These are phyloP conservation scores for Glyptemys insculpta DNA, from an alignment of 2,797 vertebrate species.

Conservation along the genomic window DNA sequence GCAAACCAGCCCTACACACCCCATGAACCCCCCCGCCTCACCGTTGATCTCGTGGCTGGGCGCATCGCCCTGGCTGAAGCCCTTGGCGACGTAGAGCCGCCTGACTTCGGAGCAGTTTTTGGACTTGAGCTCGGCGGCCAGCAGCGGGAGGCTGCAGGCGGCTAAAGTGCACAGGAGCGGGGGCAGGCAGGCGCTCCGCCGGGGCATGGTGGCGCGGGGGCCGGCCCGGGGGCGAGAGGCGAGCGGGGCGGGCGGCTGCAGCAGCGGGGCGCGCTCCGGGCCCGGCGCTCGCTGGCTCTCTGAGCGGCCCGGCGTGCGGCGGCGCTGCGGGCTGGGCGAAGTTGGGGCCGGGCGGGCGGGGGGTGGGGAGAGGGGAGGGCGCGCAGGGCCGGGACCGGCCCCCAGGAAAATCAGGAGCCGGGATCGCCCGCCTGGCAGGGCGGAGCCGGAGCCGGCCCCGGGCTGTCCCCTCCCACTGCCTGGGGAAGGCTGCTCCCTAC, in stretches of 20 bases:
- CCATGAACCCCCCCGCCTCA: conserved; percentile 75
- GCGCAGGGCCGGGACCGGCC: conserved; percentile 76
- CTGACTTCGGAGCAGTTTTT: conserved; percentile 94
- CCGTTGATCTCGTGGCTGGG: conserved; percentile 92
- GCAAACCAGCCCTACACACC: no score
- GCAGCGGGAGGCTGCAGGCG: conserved; percentile 77
- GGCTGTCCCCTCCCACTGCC: not conserved
- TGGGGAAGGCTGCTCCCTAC: conserved; percentile 22
- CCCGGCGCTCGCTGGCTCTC: conserved; percentile 29
- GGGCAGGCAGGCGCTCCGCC: conserved; percentile 73
- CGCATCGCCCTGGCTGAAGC: conserved; percentile 93
- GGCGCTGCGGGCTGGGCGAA: conserved; percentile 75
- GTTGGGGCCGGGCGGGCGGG: conserved; percentile 33
- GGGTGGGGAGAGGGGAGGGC: conserved; percentile 28
- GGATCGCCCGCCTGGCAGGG: conserved; percentile 70
- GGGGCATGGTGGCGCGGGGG: conserved; percentile 68
- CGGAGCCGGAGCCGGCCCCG: conserved; percentile 5
- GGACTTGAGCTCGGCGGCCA: conserved; percentile 87
- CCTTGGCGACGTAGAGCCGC: conserved; percentile 91
- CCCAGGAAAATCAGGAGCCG: conserved; percentile 76
- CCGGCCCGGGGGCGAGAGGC: not conserved
- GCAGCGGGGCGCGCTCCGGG: not conserved
- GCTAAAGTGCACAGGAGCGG: conserved; percentile 81
- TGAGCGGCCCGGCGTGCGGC: conserved; percentile 62
- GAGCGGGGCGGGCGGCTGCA: not conserved